Conservation (phyloP, 2,888 invertebrate species). For the Xestobium rufovillosum region DNA sequence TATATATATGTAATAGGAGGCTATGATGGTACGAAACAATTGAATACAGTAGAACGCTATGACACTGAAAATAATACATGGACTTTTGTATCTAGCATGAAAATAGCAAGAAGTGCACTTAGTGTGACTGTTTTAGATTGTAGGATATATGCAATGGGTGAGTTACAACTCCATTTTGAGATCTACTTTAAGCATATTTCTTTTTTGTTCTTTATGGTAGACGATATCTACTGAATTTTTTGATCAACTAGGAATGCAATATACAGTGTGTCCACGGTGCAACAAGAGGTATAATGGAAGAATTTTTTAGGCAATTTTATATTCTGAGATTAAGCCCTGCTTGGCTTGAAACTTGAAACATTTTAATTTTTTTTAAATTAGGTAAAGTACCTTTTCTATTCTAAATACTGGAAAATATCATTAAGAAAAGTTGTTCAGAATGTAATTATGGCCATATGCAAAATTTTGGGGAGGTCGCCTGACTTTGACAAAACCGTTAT, state of each 20-base stretch:
- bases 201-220: neutral
- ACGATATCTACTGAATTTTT: neutral
- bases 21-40: conserved; percentile 78
- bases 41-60: conserved; percentile 78
- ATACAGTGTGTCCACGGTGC: neutral
- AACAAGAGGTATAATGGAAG: neutral
- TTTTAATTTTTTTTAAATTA: too few relatives aligned
- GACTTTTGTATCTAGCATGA: conserved; percentile 70
- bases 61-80: conserved; percentile 76
- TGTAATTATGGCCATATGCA: too few relatives aligned
- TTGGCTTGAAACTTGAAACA: too few relatives aligned
- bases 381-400: too few relatives aligned
- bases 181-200: neutral
- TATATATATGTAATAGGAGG: conserved; percentile 91
- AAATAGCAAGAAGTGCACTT: conserved; percentile 77
- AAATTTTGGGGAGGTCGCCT: too few relatives aligned
- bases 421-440: too few relatives aligned
- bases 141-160: conserved; percentile 84
- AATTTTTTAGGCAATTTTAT: too few relatives aligned
- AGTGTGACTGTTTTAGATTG: conserved; percentile 80
- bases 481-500: too few relatives aligned
- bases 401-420: too few relatives aligned
- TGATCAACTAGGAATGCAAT: neutral
- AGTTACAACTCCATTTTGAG: conserved; percentile 22
- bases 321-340: too few relatives aligned